Conservation (phyloP, 2,797 vertebrate genomes). For the Apogon talboti region DNA sequence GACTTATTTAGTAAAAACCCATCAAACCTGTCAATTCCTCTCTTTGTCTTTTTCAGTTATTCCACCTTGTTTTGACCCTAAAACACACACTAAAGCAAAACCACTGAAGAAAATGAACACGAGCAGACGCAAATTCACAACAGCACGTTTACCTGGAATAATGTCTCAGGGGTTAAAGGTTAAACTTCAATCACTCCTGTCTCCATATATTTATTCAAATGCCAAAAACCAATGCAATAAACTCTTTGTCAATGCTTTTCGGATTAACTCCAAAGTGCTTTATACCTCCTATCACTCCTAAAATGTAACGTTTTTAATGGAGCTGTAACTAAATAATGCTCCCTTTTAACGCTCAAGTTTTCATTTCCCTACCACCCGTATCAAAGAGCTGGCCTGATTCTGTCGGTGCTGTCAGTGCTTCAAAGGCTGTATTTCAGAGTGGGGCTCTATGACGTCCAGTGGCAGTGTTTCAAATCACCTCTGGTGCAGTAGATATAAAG, state of each 20-base stretch:
- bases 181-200: too few relatives aligned
- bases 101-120: too few relatives aligned
- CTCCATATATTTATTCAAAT: too few relatives aligned
- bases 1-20: too few relatives aligned
- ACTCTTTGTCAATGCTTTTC: conserved; percentile 7
- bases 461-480: conserved; percentile 82
- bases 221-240: too few relatives aligned
- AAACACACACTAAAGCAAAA: too few relatives aligned
- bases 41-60: too few relatives aligned
- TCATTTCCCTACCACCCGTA: conserved; percentile 55
- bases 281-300: conserved; percentile 33
- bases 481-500: conserved; percentile 81
- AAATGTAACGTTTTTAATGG: conserved; percentile 47
- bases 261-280: conserved; percentile 22
- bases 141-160: too few relatives aligned
- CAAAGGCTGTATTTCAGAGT: conserved; percentile 72
- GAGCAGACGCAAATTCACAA: too few relatives aligned
- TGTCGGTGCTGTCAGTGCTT: conserved; percentile 74
- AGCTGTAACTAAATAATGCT: conserved; percentile 66
- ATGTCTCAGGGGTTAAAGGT: too few relatives aligned
- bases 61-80: too few relatives aligned
- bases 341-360: conserved; percentile 59
- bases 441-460: conserved; percentile 73
- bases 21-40: too few relatives aligned
- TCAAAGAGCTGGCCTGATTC: conserved; percentile 78